Conservation (phyloP, 2,113 vertebrate species). For the Solea senegalensis region DNA sequence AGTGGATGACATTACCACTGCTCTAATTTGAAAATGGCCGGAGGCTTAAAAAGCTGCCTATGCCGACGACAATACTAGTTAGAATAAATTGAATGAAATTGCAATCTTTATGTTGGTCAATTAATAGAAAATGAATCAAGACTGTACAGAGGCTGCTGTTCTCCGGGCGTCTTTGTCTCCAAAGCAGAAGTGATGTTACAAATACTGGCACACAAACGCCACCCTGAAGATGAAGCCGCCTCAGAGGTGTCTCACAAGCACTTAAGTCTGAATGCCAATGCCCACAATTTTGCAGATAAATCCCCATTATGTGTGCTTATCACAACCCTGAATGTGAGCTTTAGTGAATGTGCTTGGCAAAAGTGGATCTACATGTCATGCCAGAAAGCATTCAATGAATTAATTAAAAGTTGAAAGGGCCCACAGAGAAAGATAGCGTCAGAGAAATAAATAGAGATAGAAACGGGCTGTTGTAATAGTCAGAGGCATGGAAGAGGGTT, state of each 20-base stretch:
- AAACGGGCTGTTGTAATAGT: conserved; percentile 12
- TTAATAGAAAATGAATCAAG: conserved; percentile 43
- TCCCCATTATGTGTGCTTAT: conserved; percentile 55
- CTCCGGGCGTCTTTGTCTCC: conserved; percentile 14
- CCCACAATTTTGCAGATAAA: conserved; percentile 50
- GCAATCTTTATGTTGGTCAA: conserved; percentile 27
- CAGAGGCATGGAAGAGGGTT: conserved; percentile 8
- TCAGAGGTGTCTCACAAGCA: conserved; percentile 36
- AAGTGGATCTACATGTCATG: conserved; percentile 46
- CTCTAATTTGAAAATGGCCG: conserved; percentile 50
- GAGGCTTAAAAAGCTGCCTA: conserved; percentile 32
- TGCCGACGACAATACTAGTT: conserved; percentile 21
- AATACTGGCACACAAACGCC: conserved; percentile 16
- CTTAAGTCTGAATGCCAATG: conserved; percentile 38
- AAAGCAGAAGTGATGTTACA: conserved; percentile 24
- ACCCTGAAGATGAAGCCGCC: conserved; percentile 18
- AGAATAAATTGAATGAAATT: conserved; percentile 43
- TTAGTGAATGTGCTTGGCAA: conserved; percentile 38
- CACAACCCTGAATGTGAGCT: conserved; percentile 51
- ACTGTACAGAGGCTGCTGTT: not conserved
- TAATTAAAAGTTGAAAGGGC: conserved; percentile 63
- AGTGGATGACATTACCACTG: conserved; percentile 40
- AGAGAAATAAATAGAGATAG: conserved; percentile 20
- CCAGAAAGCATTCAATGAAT: conserved; percentile 48
- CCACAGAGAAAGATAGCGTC: conserved; percentile 21